Base-by-base conservation (phyloP, 2,797 vertebrate genomes). In the Melanotaenia nigrans region DNA sequence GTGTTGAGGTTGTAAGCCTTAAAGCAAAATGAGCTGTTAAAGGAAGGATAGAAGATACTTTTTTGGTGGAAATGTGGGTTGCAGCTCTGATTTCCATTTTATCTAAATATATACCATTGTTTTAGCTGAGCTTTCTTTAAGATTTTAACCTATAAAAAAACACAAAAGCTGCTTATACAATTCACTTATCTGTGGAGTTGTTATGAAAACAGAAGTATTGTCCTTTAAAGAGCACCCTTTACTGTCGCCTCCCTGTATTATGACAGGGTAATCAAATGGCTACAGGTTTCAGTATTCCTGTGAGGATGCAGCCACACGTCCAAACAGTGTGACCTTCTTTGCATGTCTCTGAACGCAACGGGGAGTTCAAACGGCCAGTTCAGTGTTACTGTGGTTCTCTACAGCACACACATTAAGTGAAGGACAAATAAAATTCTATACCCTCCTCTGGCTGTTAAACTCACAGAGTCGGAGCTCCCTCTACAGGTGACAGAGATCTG, bases 401-500 rank as follows among this genome's bases (percentile, higher is more conserved):
- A 22, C 60, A 72, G 58, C 35, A 55, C 70, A 65, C 53, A 30
- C n/a, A 76, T 9, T 16, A 38, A 75, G 16, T 57, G 20, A 73
- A 64, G 65, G 75, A 69, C 36, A 79, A 61, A 80, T 32, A 71
- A 51, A 9, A 68, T 30, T 36, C 24, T 53, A 45, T 53, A 20
- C 25, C 12, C 14, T 38, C 56, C 12, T 71, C 24, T 20, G 10
- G 63, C 22, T 56, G 38, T 45, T 1, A 38, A 49, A 77, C 18
- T 35, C 25, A 68, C 4, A 82, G 87, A 80, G 78, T 53, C n/a
- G 25, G 80, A 91, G 90, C 85, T 62, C 91, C 91, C 88, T 90
- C 90, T 91, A 89, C 73, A 30, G 90, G 88, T 14, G 12, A 28
- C 11, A 78, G 25, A 11, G 10, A 32, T 1, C 18, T 8, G 25